These are phyloP conservation scores for Tinea trinotella DNA, from an alignment of 2,888 invertebrate species.

Conservation along the genomic window DNA sequence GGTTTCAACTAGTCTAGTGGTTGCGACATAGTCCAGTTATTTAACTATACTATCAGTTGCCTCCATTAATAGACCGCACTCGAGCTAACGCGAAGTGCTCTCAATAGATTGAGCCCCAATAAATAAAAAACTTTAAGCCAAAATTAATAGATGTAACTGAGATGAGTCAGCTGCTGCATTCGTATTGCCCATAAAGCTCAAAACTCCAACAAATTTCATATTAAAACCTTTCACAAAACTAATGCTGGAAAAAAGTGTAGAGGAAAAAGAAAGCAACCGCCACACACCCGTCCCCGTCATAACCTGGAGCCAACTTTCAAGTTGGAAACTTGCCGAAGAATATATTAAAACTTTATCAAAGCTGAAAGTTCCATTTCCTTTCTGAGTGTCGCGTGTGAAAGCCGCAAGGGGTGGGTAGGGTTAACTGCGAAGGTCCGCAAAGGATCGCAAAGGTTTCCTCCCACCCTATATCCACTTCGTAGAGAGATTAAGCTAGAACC, in stretches of 20 bases:
- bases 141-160: too few species aligned
- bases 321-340: conserved; percentile 61
- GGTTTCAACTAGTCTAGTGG: too few species aligned
- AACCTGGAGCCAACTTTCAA: conserved; percentile 48
- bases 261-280: conserved; percentile 30
- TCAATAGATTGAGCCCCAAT: too few species aligned
- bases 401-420: conserved; percentile 23
- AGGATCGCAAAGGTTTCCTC: conserved; percentile 1
- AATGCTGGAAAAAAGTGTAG: conserved; percentile 31
- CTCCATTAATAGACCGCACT: too few species aligned
- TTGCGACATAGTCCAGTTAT: too few species aligned
- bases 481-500: conserved; percentile 8
- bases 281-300: conserved; percentile 37
- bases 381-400: conserved; percentile 35
- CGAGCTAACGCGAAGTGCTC: too few species aligned
- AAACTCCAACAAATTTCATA: conserved; percentile 16
- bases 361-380: conserved; percentile 62
- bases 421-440: conserved; percentile 12
- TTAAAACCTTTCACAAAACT: conserved; percentile 22
- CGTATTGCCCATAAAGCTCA: neutral
- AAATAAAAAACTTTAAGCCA: too few species aligned
- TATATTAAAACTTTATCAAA: conserved; percentile 72
- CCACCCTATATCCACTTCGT: conserved; percentile 9
- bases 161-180: too few species aligned
- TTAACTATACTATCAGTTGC: too few species aligned